phyloP scores from a whole-genome alignment of 2,113 vertebrate species.

The Xenotilapia flavipinnis region DNA sequence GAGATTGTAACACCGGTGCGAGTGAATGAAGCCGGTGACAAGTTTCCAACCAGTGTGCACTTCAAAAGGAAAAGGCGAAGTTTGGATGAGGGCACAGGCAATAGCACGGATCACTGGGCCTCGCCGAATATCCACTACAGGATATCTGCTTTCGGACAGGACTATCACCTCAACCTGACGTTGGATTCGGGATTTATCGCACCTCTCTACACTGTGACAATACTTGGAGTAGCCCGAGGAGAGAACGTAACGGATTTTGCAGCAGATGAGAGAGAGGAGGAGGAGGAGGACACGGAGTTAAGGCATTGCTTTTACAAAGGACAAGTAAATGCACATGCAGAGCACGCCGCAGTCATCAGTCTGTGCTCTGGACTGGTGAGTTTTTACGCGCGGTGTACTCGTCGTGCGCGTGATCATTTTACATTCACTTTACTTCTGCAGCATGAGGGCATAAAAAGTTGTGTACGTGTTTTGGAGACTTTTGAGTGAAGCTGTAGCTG shows the following conservation, averaged over 20 bases:
- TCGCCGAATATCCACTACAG: conserved; percentile 81
- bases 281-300: conserved; percentile 77
- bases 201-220: conserved; percentile 88
- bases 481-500: not conserved
- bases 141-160: conserved; percentile 89
- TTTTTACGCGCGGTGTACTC: conserved; percentile 41
- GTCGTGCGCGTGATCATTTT: conserved; percentile 1
- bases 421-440: not conserved
- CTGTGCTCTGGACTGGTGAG: conserved; percentile 98
- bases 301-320: conserved; percentile 96
- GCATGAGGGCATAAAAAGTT: not conserved
- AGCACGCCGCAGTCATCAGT: conserved; percentile 93
- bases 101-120: conserved; percentile 76
- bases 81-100: conserved; percentile 55
- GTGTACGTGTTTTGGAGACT: not conserved
- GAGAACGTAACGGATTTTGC: conserved; percentile 75
- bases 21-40: conserved; percentile 86
- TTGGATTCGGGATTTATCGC: conserved; percentile 94
- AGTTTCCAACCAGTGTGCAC: conserved; percentile 82
- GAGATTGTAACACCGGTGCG: conserved; percentile 90
- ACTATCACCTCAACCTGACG: conserved; percentile 91
- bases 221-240: conserved; percentile 77
- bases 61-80: conserved; percentile 91
- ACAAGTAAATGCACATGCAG: conserved; percentile 85
- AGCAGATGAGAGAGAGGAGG: conserved; percentile 63